Conservation (phyloP, 23 tunicate genomes). For the Styela plicata region DNA sequence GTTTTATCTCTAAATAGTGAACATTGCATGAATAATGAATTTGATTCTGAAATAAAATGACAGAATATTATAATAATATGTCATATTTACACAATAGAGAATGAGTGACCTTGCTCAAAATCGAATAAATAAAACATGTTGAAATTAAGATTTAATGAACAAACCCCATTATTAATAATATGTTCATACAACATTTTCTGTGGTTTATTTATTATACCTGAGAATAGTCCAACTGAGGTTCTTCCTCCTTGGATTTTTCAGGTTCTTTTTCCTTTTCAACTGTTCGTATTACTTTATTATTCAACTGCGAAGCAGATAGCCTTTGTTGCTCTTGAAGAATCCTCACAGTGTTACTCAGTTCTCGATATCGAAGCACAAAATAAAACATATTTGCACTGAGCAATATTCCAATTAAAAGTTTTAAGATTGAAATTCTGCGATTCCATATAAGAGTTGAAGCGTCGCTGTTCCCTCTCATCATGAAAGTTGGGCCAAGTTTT, state of each 20-base stretch:
- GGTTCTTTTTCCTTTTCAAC: constrained; percentile 29
- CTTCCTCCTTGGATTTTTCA: constrained; percentile 27
- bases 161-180: no score
- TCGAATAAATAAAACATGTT: neutral
- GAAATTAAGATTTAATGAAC: neutral
- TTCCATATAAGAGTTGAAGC: neutral
- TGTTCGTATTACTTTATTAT: constrained; percentile 13
- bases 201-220: no score
- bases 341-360: constrained; percentile 58
- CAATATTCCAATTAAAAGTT: constrained; percentile 39
- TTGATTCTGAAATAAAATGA: no score
- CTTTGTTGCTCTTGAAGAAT: constrained; percentile 50
- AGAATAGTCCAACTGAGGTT: constrained; percentile 39
- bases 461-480: neutral
- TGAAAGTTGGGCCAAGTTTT: no score
- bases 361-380: constrained; percentile 63
- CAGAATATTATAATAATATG: neutral
- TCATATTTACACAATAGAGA: neutral
- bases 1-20: no score
- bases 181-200: no score
- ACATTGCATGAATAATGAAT: no score
- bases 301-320: neutral
- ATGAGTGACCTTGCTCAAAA: neutral
- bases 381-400: constrained; percentile 55
- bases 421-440: constrained; percentile 16